These are phyloP conservation scores for Sinotaia quadrata DNA, from an alignment of 2,888 invertebrate species.

Conservation along the genomic window DNA sequence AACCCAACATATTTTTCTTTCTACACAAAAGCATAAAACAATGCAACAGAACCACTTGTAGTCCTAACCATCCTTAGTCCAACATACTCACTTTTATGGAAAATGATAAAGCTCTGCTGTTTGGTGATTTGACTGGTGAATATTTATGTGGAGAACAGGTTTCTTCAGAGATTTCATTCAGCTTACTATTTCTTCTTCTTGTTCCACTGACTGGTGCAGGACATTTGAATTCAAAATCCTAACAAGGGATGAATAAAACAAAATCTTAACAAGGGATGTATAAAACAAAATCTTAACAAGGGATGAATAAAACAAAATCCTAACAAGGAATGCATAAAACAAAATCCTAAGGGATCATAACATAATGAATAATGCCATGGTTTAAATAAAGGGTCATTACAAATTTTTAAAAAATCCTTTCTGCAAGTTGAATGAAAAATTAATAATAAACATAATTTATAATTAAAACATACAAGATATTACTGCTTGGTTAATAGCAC, in stretches of 20 bases:
- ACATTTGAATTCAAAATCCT: constrained; percentile 52
- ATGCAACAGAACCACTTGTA: too few species aligned
- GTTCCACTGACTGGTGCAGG: constrained; percentile 57
- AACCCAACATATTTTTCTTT: too few species aligned
- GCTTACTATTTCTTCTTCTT: constrained; percentile 47
- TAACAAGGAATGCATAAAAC: constrained; percentile 28
- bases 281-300: constrained; percentile 41
- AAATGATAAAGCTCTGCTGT: constrained; percentile 33
- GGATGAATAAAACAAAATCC: constrained; percentile 37
- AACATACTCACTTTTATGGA: constrained; percentile 26
- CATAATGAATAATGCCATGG: too few species aligned
- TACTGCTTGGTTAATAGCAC: too few species aligned
- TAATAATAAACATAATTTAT: too few species aligned
- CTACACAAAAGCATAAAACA: too few species aligned
- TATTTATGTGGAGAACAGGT: constrained; percentile 65
- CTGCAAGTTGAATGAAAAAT: too few species aligned
- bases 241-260: constrained; percentile 22
- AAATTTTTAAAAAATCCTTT: too few species aligned
- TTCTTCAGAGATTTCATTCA: constrained; percentile 51
- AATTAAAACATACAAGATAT: too few species aligned
- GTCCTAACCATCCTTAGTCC: background rate
- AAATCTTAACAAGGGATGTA: constrained; percentile 38
- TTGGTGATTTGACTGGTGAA: constrained; percentile 57
- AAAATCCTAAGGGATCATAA: too few species aligned
- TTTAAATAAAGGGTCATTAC: too few species aligned